Percentiles rank a stretch among this genome's conserved stretches.
Evolutionary conservation across 2,113 vertebrate species (phyloP).

Genomic region (Buteo buteo): DNA sequence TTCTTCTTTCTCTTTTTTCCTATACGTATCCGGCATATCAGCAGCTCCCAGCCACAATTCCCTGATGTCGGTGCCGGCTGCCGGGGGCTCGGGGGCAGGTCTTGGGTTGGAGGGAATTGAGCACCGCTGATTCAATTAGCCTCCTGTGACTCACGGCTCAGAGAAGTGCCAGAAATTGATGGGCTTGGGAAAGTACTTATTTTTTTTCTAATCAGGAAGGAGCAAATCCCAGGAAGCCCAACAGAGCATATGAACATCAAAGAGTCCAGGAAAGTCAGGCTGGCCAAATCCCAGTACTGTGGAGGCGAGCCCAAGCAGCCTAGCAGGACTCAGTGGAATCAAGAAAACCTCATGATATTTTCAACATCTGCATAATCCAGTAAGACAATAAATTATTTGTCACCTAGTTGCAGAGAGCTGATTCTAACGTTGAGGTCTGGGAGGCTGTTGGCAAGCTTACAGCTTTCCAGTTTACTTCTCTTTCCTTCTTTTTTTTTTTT

Average conservation of each 20-base stretch:
- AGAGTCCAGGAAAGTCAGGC: neutral
- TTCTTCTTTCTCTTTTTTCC: neutral
- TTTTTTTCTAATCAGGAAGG: conserved; percentile 31
- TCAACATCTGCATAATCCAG: conserved; percentile 36
- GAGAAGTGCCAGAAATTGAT: conserved; percentile 23
- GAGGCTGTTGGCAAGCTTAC: neutral
- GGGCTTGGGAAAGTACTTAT: conserved; percentile 29
- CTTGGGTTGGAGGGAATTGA: neutral
- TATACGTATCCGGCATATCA: neutral
- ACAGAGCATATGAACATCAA: conserved; percentile 54
- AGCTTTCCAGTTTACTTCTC: neutral
- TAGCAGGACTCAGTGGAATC: neutral
- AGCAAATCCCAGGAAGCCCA: conserved; percentile 57
- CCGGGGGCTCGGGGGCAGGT: neutral
- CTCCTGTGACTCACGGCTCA: conserved; percentile 26
- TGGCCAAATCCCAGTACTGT: neutral
- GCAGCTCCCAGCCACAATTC: neutral
- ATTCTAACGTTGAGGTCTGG: neutral
- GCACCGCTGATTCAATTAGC: conserved; percentile 44
- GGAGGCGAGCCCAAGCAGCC: neutral
- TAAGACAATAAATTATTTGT: conserved; percentile 16
- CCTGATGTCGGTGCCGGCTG: neutral
- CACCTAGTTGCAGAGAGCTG: neutral
- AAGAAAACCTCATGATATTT: neutral
- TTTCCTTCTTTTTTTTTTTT: neutral